Evolutionary conservation across 2,797 vertebrate species (phyloP).

Genomic region (Chromis chromis): DNA sequence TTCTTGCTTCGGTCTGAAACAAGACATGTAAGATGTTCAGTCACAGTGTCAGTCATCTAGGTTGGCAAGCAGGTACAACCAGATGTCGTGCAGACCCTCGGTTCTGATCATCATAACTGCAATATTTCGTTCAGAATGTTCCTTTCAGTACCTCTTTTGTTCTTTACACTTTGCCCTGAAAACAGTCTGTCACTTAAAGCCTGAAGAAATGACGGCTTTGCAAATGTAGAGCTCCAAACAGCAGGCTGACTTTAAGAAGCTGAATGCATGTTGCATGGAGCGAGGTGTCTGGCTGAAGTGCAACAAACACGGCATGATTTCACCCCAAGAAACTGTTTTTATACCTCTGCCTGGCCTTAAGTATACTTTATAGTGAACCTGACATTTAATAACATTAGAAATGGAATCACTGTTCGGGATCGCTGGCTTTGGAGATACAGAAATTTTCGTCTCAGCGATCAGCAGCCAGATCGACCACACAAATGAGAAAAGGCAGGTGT

Average conservation of each 20-base stretch:
- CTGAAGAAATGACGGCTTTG: constrained; percentile 13
- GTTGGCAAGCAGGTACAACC: not conserved
- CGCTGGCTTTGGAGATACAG: constrained; percentile 3
- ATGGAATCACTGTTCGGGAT: constrained; percentile 11
- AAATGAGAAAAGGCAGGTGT: constrained; percentile 32
- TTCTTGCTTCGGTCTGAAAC: not conserved
- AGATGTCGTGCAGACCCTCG: not conserved
- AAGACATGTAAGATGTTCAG: not conserved
- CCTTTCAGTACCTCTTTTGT: too few species aligned
- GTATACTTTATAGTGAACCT: not conserved
- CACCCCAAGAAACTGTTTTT: constrained; percentile 8
- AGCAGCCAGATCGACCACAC: constrained; percentile 8
- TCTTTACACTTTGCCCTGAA: too few species aligned
- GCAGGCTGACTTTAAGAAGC: constrained; percentile 21
- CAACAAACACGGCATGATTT: not conserved
- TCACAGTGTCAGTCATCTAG: not conserved
- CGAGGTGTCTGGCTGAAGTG: not conserved
- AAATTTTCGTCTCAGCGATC: constrained; percentile 7
- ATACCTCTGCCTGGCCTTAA: not conserved
- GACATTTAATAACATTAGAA: constrained; percentile 16
- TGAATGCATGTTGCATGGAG: not conserved
- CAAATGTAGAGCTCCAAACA: constrained; percentile 30
- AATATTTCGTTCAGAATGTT: too few species aligned
- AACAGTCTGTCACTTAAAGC: not conserved
- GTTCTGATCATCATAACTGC: not conserved